A percentile compares a stretch with the other conserved stretches of the same genome.
Conservation (phyloP, 2,888 invertebrate species). For the Parapristionchus giblindavisi region DNA sequence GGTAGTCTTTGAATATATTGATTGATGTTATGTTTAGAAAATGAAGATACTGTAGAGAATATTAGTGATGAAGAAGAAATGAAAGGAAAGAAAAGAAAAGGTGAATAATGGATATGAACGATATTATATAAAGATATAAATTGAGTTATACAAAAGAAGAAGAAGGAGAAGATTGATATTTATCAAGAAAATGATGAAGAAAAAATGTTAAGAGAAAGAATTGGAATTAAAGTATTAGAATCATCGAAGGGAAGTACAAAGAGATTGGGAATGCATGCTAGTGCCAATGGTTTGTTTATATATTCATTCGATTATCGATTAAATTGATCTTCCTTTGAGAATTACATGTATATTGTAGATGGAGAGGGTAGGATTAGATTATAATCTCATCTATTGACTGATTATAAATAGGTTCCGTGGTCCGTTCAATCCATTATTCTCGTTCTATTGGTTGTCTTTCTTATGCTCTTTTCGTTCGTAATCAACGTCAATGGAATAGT, state of each 20-base stretch:
- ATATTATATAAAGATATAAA: too few species aligned
- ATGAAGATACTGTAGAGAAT: too few species aligned
- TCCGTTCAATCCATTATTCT: constrained; percentile 62
- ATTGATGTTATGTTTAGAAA: too few species aligned
- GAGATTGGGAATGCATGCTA: constrained; percentile 60
- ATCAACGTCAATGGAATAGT: constrained; percentile 64
- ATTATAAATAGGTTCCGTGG: constrained; percentile 7
- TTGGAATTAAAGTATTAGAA: constrained; percentile 43
- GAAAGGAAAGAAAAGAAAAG: too few species aligned
- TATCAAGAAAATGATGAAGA: constrained; percentile 40
- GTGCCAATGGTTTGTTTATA: constrained; percentile 49
- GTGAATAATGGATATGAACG: background rate
- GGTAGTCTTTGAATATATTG: too few species aligned
- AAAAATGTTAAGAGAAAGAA: constrained; percentile 37
- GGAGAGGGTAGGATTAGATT: background rate
- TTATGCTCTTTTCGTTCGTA: constrained; percentile 70
- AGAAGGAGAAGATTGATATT: constrained; percentile 30
- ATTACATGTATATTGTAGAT: too few species aligned
- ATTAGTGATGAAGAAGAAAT: too few species aligned
- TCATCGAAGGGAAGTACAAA: constrained; percentile 47
- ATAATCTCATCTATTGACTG: too few species aligned
- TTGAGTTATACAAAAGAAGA: too few species aligned
- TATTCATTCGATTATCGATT: background rate
- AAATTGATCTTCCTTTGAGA: too few species aligned
- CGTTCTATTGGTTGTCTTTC: constrained; percentile 69